Percentiles rank a stretch among this genome's conserved stretches.
Evolutionary conservation across 2,888 invertebrate genomes (phyloP).

Genomic region (Dicroscelio sp.): DNA sequence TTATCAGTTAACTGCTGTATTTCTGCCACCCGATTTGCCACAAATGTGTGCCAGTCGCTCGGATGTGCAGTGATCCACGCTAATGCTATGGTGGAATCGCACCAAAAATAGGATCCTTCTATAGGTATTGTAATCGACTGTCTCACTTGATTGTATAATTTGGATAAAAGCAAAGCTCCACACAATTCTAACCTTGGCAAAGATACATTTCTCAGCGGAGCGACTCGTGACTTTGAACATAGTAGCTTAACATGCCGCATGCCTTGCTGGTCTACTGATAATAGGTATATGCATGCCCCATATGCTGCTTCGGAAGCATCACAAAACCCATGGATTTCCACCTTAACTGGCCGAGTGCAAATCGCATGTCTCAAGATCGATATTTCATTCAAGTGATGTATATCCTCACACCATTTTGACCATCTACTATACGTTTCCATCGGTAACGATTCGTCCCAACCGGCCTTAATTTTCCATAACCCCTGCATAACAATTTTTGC

Average conservation of each 20-base stretch:
- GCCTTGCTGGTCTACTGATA: not conserved
- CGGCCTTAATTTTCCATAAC: not conserved
- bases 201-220: slow-evolving; percentile 61
- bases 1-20: slow-evolving; percentile 47
- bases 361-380: not conserved
- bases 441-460: slow-evolving; percentile 9
- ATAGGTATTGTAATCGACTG: not conserved
- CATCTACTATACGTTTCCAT: not conserved
- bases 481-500: slow-evolving; percentile 14
- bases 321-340: too few relatives aligned
- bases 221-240: slow-evolving; percentile 78
- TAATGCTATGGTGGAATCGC: slow-evolving; percentile 73
- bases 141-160: slow-evolving; percentile 7
- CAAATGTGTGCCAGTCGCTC: slow-evolving; percentile 70
- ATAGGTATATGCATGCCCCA: slow-evolving; percentile 82
- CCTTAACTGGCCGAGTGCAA: not conserved
- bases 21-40: slow-evolving; percentile 75
- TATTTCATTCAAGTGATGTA: not conserved
- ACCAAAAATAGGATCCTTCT: not conserved
- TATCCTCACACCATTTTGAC: not conserved
- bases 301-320: slow-evolving; percentile 81
- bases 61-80: slow-evolving; percentile 77
- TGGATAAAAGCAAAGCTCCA: slow-evolving; percentile 55
- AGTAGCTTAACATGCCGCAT: slow-evolving; percentile 18
- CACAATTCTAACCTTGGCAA: slow-evolving; percentile 74